These are phyloP conservation scores for Ceratina japonica DNA, from an alignment of 1,140 invertebrate species.

Conservation along the genomic window DNA sequence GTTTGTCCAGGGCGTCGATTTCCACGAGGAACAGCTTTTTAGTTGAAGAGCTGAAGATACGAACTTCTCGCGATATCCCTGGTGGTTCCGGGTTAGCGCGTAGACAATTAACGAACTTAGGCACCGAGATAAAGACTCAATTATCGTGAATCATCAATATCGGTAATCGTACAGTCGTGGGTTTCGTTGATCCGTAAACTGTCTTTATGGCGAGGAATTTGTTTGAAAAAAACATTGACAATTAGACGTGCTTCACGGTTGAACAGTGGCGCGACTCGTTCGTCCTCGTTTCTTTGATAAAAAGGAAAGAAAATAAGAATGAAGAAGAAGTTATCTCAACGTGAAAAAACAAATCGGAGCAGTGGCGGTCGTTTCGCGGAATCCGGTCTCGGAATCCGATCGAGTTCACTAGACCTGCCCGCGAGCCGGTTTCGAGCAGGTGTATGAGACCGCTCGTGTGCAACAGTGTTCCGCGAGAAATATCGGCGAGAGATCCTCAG, in stretches of 20 bases:
- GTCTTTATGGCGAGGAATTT: neutral
- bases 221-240: neutral
- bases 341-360: constrained; percentile 58
- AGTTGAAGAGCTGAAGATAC: neutral
- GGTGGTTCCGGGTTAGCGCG: neutral
- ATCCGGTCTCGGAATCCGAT: constrained; percentile 74
- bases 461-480: constrained; percentile 30
- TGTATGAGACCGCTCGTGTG: constrained; percentile 47
- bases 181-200: neutral
- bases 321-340: constrained; percentile 27
- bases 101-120: constrained; percentile 1
- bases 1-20: neutral
- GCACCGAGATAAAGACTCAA: neutral
- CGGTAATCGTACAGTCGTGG: neutral
- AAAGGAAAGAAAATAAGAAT: constrained; percentile 3
- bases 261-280: neutral
- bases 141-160: neutral
- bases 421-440: constrained; percentile 70
- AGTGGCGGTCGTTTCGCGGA: constrained; percentile 62
- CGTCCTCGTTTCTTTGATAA: neutral
- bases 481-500: constrained; percentile 35
- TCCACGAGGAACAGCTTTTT: neutral
- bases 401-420: constrained; percentile 70
- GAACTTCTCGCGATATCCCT: neutral
- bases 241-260: neutral